Evolutionary conservation across 2,113 vertebrate species (phyloP), one percentile per base, ranked within the genome.

Genomic region (Ciconia stormi): DNA sequence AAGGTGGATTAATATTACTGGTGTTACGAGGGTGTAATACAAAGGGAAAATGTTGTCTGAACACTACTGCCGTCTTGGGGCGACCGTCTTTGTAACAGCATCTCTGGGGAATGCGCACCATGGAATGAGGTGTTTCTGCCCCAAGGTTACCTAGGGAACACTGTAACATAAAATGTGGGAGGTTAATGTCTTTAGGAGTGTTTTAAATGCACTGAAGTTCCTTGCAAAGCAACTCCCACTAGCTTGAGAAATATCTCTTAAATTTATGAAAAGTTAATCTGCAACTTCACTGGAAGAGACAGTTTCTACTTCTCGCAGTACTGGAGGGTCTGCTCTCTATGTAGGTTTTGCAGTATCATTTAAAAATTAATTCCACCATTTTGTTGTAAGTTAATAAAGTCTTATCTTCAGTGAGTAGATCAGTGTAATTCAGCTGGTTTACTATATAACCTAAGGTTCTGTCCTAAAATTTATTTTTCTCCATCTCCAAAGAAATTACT

Each of bases 141-240:
- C 93, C 93, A 62, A 10, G 80, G 93, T 97, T 97, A 95, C 92
- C 94, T 92, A 95, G 73, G 94, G 96, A 97, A 96, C 92, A 62
- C 76, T 94, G 86, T 77, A 94, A 92, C 92, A 82, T 74, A n/a
- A 92, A 91, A 89, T 89, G 96, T 93, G 71, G 96, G 96, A 95
- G 89, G 80, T 88, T 97, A 97, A 96, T 85, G 62, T 92, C 84
- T 96, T 87, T 82, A 89, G 63, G 69, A 93, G 85, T 63, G 53
- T 89, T 91, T 93, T 96, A 97, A 96, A 96, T 81, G 84, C 74
- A 42, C 74, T 63, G 22, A 94, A 94, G 80, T 92, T 97, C 96
- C 91, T 87, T 38, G 86, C 85, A 66, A 89, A 96, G 87, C 62
- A 82, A 72, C 85, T 96, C 94, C 94, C 61, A 95, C 94, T 71